phyloP scores from a whole-genome alignment of 2,888 invertebrate genomes.

The Crocallis elinguaria region DNA sequence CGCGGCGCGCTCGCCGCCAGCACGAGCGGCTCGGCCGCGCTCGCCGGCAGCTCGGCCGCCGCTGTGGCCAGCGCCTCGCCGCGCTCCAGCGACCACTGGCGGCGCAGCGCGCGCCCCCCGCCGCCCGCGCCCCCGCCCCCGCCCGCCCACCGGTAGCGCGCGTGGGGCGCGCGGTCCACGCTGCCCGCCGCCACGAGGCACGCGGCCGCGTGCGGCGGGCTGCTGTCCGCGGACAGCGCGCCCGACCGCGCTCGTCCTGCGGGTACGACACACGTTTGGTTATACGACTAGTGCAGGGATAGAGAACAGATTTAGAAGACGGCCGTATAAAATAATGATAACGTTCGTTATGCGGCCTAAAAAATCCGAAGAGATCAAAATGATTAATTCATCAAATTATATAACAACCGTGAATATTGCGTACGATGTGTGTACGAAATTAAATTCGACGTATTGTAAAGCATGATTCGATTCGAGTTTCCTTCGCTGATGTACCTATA shows the following conservation, averaged over 20 bases:
- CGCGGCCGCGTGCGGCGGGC: conserved; percentile 51
- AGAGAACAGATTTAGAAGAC: too few species aligned
- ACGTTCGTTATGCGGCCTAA: too few species aligned
- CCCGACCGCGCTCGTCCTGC: conserved; percentile 61
- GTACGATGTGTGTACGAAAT: too few species aligned
- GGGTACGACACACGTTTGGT: not conserved
- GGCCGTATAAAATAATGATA: too few species aligned
- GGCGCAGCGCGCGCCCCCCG: conserved; percentile 56
- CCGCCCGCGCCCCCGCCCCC: conserved; percentile 49
- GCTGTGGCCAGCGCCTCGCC: conserved; percentile 65
- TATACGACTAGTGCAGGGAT: too few species aligned
- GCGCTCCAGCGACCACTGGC: conserved; percentile 77
- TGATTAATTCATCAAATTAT: too few species aligned
- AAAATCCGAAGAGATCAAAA: too few species aligned
- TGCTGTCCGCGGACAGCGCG: conserved; percentile 66
- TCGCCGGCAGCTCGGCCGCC: conserved; percentile 44
- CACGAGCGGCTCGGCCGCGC: conserved; percentile 38
- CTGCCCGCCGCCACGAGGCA: conserved; percentile 52
- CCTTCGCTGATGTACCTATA: too few species aligned
- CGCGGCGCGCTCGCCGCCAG: conserved; percentile 40
- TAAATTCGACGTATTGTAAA: too few species aligned
- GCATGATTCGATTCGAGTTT: too few species aligned
- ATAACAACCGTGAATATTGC: too few species aligned
- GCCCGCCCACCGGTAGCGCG: conserved; percentile 73
- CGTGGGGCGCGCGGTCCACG: conserved; percentile 88